Evolutionary conservation across 2,888 invertebrate species (phyloP), one percentile per base, ranked within the genome.

Genomic region (Chloroclysta siterata): DNA sequence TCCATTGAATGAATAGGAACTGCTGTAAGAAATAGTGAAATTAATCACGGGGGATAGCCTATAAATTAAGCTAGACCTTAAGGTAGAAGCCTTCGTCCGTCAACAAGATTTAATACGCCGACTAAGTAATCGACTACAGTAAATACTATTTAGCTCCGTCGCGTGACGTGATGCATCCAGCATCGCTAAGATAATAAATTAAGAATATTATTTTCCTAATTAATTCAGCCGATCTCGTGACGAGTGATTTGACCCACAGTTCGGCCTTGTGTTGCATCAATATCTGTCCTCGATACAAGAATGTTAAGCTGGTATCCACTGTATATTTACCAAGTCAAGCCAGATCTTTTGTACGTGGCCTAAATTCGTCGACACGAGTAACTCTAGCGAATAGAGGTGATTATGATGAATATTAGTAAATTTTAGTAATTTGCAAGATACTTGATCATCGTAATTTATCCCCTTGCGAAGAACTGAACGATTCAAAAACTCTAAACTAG

Each of bases 251-350:
- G 62, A 63, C 57, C 57, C 53, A 33, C 36, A 44, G 50, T 52
- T 63, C 63, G 53, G 52, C 60, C 60, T 65, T 60, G 64, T 33
- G 48, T 56, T 56, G 56, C 56, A 65, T 57, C 56, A 53, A 53
- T 60, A 53, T 57, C 14, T 60, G 56, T 56, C 56, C 64, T 60
- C 60, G 56, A 53, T 52, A 51, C 47, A 48, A 42, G 51, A 60
- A 51, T 56, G 36, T 44, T 44, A 39, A 39, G 36, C 44, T 15
- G 15, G 4, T 11, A 46, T 5, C 46, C 11, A 17, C 8, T 15
- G 5, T n/a, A 8, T 39, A 39, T 39, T 11, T 3, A 39, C 36
- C 11, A 39, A 39, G 36, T 11, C 11, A 39, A 11, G 36, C 4
- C 36, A 39, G 11, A 11, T 39, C 36, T 39, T 10, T 39, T 39